These are phyloP conservation scores for Argopecten irradians DNA, from an alignment of 1,140 invertebrate genomes.

Conservation along the genomic window DNA sequence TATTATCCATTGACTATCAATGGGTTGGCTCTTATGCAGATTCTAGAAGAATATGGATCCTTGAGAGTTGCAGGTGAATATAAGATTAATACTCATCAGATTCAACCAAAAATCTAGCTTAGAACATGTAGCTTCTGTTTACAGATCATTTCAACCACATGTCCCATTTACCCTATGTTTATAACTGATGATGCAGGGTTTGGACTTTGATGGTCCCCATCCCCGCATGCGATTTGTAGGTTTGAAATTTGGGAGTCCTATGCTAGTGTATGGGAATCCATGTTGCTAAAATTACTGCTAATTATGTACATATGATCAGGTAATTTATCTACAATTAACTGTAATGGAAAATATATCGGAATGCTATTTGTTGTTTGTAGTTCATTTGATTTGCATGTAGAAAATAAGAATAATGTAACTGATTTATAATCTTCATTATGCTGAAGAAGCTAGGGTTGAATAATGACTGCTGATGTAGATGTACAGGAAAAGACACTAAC, in stretches of 20 bases:
- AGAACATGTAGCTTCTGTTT: not conserved
- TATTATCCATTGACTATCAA: constrained; percentile 56
- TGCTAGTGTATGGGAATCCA: not conserved
- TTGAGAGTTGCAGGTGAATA: constrained; percentile 55
- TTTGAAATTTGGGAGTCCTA: not conserved
- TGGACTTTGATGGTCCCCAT: not conserved
- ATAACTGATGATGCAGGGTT: not conserved
- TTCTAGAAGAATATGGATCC: constrained; percentile 62
- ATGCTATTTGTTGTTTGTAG: too few relatives aligned
- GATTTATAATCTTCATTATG: too few relatives aligned
- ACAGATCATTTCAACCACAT: not conserved
- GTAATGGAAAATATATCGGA: too few relatives aligned
- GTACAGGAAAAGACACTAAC: too few relatives aligned
- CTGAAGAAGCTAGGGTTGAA: too few relatives aligned
- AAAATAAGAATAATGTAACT: too few relatives aligned
- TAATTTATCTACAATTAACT: too few relatives aligned
- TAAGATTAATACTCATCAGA: not conserved
- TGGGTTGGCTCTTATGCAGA: constrained; percentile 54
- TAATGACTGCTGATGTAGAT: too few relatives aligned
- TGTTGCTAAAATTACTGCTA: too few relatives aligned
- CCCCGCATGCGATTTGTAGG: not conserved
- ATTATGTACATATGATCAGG: too few relatives aligned
- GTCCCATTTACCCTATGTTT: constrained; percentile 8
- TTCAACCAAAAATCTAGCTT: not conserved
- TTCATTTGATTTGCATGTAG: too few relatives aligned